These are phyloP conservation scores for Carterocephalus palaemon DNA, from an alignment of 2,888 invertebrate species.

Conservation along the genomic window DNA sequence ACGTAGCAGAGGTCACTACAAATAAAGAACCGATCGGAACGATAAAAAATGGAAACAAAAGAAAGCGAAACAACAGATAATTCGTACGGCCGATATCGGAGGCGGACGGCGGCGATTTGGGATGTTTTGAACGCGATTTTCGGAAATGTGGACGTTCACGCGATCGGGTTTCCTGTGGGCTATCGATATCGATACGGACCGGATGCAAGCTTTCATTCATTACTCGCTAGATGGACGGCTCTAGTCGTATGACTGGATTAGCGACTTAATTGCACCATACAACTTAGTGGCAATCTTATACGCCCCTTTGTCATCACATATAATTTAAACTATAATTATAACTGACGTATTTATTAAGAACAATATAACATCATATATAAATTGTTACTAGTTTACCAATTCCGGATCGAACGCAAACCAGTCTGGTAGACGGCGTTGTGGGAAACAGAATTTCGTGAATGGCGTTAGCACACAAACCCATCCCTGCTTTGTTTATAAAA, in stretches of 20 bases:
- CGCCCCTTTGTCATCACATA: too few species aligned
- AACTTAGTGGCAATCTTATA: too few species aligned
- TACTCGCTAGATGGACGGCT: slow-evolving; percentile 46
- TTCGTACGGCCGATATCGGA: slow-evolving; percentile 59
- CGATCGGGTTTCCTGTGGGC: slow-evolving; percentile 50
- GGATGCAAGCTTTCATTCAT: slow-evolving; percentile 54
- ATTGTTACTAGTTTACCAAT: slow-evolving; percentile 34
- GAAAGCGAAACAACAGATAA: slow-evolving; percentile 74
- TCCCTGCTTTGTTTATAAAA: slow-evolving; percentile 73
- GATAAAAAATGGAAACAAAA: slow-evolving; percentile 68
- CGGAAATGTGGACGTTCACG: slow-evolving; percentile 56
- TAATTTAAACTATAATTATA: too few species aligned
- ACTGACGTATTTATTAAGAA: too few species aligned
- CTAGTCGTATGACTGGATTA: slow-evolving; percentile 42
- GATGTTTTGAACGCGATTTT: slow-evolving; percentile 60
- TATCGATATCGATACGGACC: slow-evolving; percentile 51
- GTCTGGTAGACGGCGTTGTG: slow-evolving; percentile 52
- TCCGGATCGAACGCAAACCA: slow-evolving; percentile 34
- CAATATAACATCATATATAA: too few species aligned
- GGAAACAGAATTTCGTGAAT: slow-evolving; percentile 69
- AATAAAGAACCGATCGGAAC: slow-evolving; percentile 62
- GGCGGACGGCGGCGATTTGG: slow-evolving; percentile 62
- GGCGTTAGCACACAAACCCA: slow-evolving; percentile 58
- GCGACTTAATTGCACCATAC: slow-evolving; percentile 27
- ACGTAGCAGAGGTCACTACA: slow-evolving; percentile 74